Base-by-base conservation (phyloP, 1,140 invertebrate species). In the Melitaea cinxia region DNA sequence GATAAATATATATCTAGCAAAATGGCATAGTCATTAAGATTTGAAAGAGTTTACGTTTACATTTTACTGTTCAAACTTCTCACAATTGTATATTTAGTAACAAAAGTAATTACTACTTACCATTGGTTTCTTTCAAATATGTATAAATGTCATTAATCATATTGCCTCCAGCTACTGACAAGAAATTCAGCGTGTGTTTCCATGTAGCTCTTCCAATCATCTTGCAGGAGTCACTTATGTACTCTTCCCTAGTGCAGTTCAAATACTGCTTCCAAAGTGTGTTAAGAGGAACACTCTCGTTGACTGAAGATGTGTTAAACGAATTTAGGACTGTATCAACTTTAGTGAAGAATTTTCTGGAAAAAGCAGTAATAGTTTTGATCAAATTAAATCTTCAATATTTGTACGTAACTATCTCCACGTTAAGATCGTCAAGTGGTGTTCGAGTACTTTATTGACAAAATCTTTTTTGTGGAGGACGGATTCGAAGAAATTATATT, bases 121-220 rank as follows among this genome's bases (percentile, higher is more conserved):
- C 84, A 72, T 80, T 82, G 45, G 67, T 65, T 62, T 90, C 88
- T 14, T 12, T 79, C 6, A 90, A 80, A 50, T 86, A 90, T 14
- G 69, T 82, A 10, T 70, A 17, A 6, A 89, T 37, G 59, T 88
- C 85, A 30, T 67, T 52, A 7, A 82, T 78, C 12, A 82, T 56
- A 26, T 83, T 80, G 5, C 72, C 67, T 0, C 85, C 24, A 0
- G 78, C 65, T 0, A 83, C 62, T 0, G 88, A 80, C 0, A 83
- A 26, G 14, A 78, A 81, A 33, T 73, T 67, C 1, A 88, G 19
- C 0, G 78, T 69, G 42, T 82, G 57, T 42, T 74, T 77, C 72
- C 79, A 77, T 0, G 76, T 70, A 4, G 74, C 62, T 30, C 77
- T 70, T 12, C 74, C 74, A 1, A 70, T 23, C 0, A 47, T 35